These are phyloP conservation scores for Lineus longissimus DNA, from an alignment of 1,140 invertebrate species.

Conservation along the genomic window DNA sequence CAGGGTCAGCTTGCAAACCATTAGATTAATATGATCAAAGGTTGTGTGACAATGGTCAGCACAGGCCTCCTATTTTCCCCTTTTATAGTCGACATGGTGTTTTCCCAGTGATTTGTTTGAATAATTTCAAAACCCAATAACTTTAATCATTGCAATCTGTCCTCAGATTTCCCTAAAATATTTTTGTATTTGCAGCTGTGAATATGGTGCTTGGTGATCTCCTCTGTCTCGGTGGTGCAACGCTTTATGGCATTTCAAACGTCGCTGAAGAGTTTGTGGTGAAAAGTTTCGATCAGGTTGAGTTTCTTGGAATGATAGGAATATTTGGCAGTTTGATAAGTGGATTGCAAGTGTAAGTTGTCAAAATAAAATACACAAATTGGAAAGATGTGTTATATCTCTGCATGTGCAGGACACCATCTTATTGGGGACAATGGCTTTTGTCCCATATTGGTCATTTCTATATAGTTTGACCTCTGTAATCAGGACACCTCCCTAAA, in stretches of 20 bases:
- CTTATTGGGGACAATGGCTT: neutral
- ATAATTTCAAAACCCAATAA: no score
- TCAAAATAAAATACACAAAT: neutral
- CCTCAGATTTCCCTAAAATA: no score
- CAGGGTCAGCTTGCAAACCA: neutral
- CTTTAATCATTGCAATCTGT: no score
- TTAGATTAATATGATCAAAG: no score
- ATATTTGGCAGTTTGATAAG: conserved; percentile 76
- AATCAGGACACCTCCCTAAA: no score
- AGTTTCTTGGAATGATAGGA: conserved; percentile 82
- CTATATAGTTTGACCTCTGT: no score
- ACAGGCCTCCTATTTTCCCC: no score
- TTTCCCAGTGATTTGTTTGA: no score
- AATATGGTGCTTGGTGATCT: conserved; percentile 79
- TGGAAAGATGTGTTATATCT: conserved; percentile 6
- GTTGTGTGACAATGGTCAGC: no score
- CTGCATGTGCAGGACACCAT: no score
- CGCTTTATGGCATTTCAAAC: conserved; percentile 77
- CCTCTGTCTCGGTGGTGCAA: conserved; percentile 75
- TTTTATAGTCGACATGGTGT: no score
- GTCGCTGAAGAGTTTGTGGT: conserved; percentile 80
- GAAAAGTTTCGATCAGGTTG: conserved; percentile 72
- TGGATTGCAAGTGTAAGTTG: conserved; percentile 71
- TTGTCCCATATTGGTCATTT: no score
- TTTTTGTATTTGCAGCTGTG: conserved; percentile 62